Conservation (phyloP, 2,797 vertebrate species). For the Labroides dimidiatus region DNA sequence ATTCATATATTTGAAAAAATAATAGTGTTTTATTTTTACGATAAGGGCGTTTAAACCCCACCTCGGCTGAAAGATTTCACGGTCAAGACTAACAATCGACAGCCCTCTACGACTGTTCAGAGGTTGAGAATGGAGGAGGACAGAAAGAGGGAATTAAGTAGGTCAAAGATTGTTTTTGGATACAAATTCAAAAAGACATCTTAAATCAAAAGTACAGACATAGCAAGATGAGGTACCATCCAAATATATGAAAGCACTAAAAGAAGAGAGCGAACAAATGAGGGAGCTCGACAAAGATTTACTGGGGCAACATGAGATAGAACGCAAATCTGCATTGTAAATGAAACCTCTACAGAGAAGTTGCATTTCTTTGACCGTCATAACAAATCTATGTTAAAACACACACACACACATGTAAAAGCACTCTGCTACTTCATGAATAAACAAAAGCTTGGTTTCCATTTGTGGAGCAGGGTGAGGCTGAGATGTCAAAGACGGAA, state of each 20-base stretch:
- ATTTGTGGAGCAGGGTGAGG: too few relatives aligned
- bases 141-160: neutral
- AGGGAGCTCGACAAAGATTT: constrained; percentile 15
- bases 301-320: neutral
- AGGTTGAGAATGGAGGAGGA: too few relatives aligned
- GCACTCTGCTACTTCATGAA: too few relatives aligned
- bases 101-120: neutral
- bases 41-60: too few relatives aligned
- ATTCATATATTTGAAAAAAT: neutral
- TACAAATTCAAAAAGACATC: constrained; percentile 14
- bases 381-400: neutral
- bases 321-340: constrained; percentile 1
- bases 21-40: too few relatives aligned
- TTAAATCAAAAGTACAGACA: constrained; percentile 26
- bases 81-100: neutral
- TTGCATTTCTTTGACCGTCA: neutral
- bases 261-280: constrained; percentile 14
- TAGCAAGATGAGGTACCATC: constrained; percentile 16
- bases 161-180: constrained; percentile 15
- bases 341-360: neutral
- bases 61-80: neutral
- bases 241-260: constrained; percentile 3
- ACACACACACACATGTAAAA: too few relatives aligned
- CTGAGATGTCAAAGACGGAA: too few relatives aligned
- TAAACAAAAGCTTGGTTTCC: too few relatives aligned